phyloP scores from a whole-genome alignment of 2,888 invertebrate species.

The Oligia strigilis region DNA sequence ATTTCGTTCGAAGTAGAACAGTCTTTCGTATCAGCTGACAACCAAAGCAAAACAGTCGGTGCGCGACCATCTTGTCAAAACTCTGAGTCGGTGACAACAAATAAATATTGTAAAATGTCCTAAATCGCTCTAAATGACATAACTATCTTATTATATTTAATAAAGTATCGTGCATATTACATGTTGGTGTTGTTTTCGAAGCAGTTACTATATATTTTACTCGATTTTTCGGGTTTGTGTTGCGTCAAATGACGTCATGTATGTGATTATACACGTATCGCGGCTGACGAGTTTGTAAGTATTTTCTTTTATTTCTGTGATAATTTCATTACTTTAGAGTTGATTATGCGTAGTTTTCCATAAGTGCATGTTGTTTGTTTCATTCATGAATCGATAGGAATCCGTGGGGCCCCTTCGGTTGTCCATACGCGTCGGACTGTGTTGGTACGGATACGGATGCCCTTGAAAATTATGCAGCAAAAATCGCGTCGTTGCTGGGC shows the following conservation, averaged over 20 bases:
- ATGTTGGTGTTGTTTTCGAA: conserved; percentile 84
- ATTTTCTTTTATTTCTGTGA: conserved; percentile 88
- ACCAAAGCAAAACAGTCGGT: conserved; percentile 91
- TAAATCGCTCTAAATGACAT: conserved; percentile 88
- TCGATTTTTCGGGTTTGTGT: conserved; percentile 89
- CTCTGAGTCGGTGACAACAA: conserved; percentile 89
- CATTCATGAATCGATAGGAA: conserved; percentile 85
- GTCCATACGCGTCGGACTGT: conserved; percentile 75
- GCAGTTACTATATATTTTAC: conserved; percentile 86
- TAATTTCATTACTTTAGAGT: conserved; percentile 80
- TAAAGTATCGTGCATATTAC: conserved; percentile 86
- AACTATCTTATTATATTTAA: conserved; percentile 84
- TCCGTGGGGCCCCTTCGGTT: conserved; percentile 71
- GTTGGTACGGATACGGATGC: conserved; percentile 77
- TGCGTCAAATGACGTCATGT: conserved; percentile 91
- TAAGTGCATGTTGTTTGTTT: conserved; percentile 78
- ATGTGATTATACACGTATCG: conserved; percentile 90
- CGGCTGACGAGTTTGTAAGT: conserved; percentile 89
- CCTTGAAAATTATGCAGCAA: conserved; percentile 91
- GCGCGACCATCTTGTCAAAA: conserved; percentile 91
- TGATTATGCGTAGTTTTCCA: conserved; percentile 75
- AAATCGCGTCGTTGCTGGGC: conserved; percentile 83
- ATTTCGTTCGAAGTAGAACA: conserved; percentile 81
- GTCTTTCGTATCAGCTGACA: conserved; percentile 90
- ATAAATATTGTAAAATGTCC: conserved; percentile 90